Evolutionary conservation across 30 jellyfish, hydroid and myxozoan species (phyloP), one percentile per base, ranked within the genome.

Genomic region (Cassiopea xamachana): DNA sequence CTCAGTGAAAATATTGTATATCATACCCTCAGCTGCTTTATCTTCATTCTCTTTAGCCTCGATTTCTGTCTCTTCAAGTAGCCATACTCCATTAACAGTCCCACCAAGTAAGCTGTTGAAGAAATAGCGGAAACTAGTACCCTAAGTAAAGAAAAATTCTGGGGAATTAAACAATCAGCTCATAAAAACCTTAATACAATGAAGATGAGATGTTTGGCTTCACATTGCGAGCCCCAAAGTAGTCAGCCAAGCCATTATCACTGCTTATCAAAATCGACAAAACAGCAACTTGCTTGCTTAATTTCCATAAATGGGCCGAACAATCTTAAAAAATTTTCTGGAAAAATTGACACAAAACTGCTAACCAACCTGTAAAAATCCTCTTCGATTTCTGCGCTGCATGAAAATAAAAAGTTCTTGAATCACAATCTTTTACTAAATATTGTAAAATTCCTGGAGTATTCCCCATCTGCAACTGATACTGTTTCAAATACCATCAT

Each of bases 11-110:
- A 55, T 6, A 10, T 3, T 2, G 19, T 3, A 73, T 39, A 47
- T 3, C 81, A 73, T 27, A 47, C 81, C 81, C 27, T 15, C 43
- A 16, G 10, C 17, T 73, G 50, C 7, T 7, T 73, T 18, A 64
- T 17, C 43, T 13, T 64, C 27, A 64, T 17, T 59, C 1, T 2
- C 62, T 19, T 9, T 50, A 13, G 61, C 89, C 12, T 79, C 91
- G 9, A 72, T 69, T 8, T 73, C 80, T 1, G 58, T n/a, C 51
- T 87, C 83, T 16, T 92, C 94, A 7, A 60, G 73, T n/a, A 87
- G 69, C 98, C 98, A 92, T 14, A 71, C 91, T 8, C 96, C 96
- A 74, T 87, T 84, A 4, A 58, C 58, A 27, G 98, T 75, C 18
- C 91, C 94, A 58, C 98, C 98, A 16, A 92, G 91, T 4, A 87